These are phyloP conservation scores for Rhyzopertha dominica DNA, from an alignment of 1,140 invertebrate species.

Conservation along the genomic window DNA sequence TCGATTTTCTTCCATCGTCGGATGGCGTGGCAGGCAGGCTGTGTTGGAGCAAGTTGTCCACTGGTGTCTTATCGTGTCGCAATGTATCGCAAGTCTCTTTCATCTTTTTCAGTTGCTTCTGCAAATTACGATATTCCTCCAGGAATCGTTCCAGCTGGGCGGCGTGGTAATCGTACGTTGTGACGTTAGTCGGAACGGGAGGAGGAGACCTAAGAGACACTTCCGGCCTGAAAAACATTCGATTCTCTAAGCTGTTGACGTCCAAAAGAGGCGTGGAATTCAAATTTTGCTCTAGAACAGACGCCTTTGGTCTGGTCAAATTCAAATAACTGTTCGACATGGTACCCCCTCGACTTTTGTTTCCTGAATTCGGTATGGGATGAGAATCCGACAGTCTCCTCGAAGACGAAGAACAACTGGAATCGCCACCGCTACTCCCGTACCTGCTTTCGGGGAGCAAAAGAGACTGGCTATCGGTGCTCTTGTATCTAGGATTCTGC, in stretches of 20 bases:
- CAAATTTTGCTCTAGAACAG: conserved; percentile 43
- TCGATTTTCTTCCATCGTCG: too few species aligned
- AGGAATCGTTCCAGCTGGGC: conserved; percentile 70
- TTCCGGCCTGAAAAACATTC: conserved; percentile 19
- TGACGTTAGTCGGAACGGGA: conserved; percentile 47
- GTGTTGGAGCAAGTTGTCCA: too few species aligned
- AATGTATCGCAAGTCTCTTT: conserved; percentile 68
- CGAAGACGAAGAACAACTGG: conserved; percentile 21
- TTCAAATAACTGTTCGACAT: conserved; percentile 55
- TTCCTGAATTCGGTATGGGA: conserved; percentile 21
- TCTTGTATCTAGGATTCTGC: conserved; percentile 48
- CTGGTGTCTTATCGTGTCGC: conserved; percentile 49
- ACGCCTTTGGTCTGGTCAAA: conserved; percentile 43
- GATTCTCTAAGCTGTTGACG: conserved; percentile 46
- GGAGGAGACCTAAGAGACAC: conserved; percentile 20
- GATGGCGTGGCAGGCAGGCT: too few species aligned
- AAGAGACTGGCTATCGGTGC: conserved; percentile 63
- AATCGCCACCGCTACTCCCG: conserved; percentile 47
- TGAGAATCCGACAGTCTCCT: conserved; percentile 26
- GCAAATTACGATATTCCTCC: conserved; percentile 68
- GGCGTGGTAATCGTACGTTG: conserved; percentile 67
- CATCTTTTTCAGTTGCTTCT: conserved; percentile 71
- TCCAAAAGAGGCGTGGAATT: conserved; percentile 50
- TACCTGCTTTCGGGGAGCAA: conserved; percentile 52
- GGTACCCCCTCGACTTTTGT: conserved; percentile 32